Evolutionary conservation across 2,888 invertebrate genomes (phyloP).

Genomic region (Noctua comes): DNA sequence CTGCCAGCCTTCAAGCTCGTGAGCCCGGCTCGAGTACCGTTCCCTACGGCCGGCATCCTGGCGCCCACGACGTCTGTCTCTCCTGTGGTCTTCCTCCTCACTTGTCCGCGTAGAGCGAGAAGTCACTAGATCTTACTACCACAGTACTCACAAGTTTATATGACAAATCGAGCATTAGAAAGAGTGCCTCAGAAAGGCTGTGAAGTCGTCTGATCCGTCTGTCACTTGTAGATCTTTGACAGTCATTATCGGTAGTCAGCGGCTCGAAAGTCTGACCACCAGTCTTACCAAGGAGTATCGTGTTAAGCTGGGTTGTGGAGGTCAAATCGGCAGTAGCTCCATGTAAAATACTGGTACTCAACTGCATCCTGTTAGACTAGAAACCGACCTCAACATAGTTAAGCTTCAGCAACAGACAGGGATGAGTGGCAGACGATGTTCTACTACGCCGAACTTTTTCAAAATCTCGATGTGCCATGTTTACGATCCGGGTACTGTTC

Average conservation of each 20-base stretch:
- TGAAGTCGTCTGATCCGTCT: background rate
- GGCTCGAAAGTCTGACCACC: background rate
- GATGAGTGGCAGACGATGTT: background rate
- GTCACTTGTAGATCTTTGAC: background rate
- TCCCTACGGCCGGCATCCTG: slow-evolving; percentile 39
- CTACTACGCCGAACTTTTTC: background rate
- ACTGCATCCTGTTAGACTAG: background rate
- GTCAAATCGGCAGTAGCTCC: background rate
- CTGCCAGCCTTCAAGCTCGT: slow-evolving; percentile 40
- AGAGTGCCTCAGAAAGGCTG: background rate
- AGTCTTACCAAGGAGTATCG: background rate
- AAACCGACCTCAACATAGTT: background rate
- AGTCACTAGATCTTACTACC: slow-evolving; percentile 30
- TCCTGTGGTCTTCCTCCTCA: slow-evolving; percentile 33
- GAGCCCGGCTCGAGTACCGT: slow-evolving; percentile 2
- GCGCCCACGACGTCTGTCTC: slow-evolving; percentile 24
- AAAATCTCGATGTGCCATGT: background rate
- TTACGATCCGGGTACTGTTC: background rate
- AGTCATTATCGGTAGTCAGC: background rate
- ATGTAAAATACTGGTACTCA: background rate
- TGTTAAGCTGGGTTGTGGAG: background rate
- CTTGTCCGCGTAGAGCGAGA: slow-evolving; percentile 55
- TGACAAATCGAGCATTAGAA: slow-evolving; percentile 13
- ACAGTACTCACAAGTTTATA: slow-evolving; percentile 3
- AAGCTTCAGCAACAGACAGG: background rate